Evolutionary conservation across 2,888 invertebrate genomes (phyloP).

Genomic region (Philopedon plagiatum): DNA sequence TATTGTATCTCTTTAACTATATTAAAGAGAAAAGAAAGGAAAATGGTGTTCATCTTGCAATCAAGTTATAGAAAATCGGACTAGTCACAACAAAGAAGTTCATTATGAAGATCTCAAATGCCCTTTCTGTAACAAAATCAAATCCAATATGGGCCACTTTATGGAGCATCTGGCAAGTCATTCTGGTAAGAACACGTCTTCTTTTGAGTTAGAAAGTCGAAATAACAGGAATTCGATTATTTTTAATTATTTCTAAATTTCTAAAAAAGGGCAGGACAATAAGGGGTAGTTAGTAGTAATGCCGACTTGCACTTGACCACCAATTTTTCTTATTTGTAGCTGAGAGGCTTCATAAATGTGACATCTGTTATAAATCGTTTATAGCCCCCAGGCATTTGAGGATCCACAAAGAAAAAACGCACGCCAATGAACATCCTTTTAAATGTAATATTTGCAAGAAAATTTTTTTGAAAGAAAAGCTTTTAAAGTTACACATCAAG

Average conservation of each 20-base stretch:
- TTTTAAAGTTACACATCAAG: constrained; percentile 53
- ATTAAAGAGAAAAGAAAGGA: constrained; percentile 60
- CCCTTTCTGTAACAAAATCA: constrained; percentile 59
- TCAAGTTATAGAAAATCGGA: constrained; percentile 55
- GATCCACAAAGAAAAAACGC: constrained; percentile 54
- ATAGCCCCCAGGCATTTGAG: constrained; percentile 56
- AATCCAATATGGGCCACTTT: constrained; percentile 58
- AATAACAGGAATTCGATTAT: too few relatives aligned
- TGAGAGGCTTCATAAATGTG: constrained; percentile 55
- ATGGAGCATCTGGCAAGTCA: constrained; percentile 62
- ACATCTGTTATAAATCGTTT: constrained; percentile 58
- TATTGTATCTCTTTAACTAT: constrained; percentile 12
- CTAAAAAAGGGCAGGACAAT: too few relatives aligned
- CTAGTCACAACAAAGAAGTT: constrained; percentile 53
- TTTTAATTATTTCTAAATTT: too few relatives aligned
- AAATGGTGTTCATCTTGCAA: constrained; percentile 62
- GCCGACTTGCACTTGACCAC: too few relatives aligned
- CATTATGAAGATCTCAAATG: constrained; percentile 58
- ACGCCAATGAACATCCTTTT: constrained; percentile 53
- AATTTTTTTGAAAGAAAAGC: constrained; percentile 52
- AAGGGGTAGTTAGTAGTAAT: too few relatives aligned
- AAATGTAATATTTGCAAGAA: constrained; percentile 55
- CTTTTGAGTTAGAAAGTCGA: too few relatives aligned
- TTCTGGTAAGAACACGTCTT: constrained; percentile 57
- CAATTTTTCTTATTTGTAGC: constrained; percentile 42